Percentiles rank a stretch among this genome's conserved stretches.
Evolutionary conservation across 2,797 vertebrate species (phyloP).

Genomic region (Coregonus suidteri): DNA sequence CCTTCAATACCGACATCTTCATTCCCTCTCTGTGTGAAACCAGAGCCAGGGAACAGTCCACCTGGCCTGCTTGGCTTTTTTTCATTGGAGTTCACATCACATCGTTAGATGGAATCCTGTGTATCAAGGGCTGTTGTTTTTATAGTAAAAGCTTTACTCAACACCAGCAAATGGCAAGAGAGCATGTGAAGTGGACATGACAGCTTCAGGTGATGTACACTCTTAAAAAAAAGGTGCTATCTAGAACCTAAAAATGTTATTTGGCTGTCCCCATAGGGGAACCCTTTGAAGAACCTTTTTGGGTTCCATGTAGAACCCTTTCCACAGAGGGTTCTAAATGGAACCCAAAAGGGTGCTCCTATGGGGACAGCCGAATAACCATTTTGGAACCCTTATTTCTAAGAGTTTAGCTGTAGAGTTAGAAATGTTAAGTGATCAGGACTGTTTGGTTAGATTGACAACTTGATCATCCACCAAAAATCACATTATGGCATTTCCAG

Average conservation of each 20-base stretch:
- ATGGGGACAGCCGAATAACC: no score
- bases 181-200: not conserved
- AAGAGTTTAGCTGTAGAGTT: no score
- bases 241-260: no score
- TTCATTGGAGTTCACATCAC: slow-evolving; percentile 12
- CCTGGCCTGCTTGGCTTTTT: slow-evolving; percentile 27
- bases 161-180: slow-evolving; percentile 1
- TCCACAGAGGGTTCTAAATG: no score
- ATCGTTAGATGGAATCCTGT: slow-evolving; percentile 12
- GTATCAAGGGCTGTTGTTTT: slow-evolving; percentile 20
- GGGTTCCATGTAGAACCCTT: no score
- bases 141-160: slow-evolving; percentile 21
- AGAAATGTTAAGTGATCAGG: no score
- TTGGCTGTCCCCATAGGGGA: no score
- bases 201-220: not conserved
- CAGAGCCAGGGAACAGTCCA: slow-evolving; percentile 20
- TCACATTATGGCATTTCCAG: not conserved
- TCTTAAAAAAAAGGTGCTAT: no score
- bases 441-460: not conserved
- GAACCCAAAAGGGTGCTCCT: no score
- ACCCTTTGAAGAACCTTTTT: no score
- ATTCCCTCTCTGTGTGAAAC: slow-evolving; percentile 29
- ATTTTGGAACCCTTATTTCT: no score
- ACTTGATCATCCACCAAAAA: not conserved
- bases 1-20: slow-evolving; percentile 30